Percentiles rank a stretch among this genome's conserved stretches.
Conservation (phyloP, 2,888 invertebrate genomes). For the Eupithecia subfuscata region DNA sequence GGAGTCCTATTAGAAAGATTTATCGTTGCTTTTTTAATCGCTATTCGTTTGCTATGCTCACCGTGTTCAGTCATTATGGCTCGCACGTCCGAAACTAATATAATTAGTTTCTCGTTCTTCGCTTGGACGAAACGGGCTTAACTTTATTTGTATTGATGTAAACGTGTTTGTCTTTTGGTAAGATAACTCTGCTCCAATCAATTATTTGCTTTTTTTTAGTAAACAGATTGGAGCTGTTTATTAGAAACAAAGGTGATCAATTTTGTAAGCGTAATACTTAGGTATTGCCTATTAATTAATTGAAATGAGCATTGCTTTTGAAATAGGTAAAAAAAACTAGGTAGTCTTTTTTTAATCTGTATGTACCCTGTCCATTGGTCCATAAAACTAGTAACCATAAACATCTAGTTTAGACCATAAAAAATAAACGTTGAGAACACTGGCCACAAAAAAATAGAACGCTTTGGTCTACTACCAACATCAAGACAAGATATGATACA, state of each 20-base stretch:
- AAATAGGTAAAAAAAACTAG: background rate
- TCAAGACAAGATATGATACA: background rate
- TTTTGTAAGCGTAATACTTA: background rate
- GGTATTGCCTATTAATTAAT: background rate
- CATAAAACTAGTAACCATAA: background rate
- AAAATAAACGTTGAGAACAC: background rate
- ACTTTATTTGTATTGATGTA: background rate
- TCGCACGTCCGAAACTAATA: constrained; percentile 28
- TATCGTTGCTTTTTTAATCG: constrained; percentile 32
- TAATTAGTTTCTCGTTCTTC: constrained; percentile 27
- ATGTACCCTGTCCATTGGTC: background rate
- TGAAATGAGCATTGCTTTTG: background rate
- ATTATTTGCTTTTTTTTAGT: background rate
- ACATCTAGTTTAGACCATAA: background rate
- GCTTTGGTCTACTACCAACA: background rate
- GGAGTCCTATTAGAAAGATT: constrained; percentile 41
- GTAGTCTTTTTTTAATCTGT: background rate
- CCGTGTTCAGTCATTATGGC: constrained; percentile 25
- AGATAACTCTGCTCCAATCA: background rate
- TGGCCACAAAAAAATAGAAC: background rate
- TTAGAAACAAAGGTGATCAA: background rate
- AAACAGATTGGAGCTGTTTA: background rate
- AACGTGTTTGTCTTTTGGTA: background rate
- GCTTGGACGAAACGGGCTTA: background rate
- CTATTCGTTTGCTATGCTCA: constrained; percentile 31